Base-by-base conservation (phyloP, 2,888 invertebrate species). In the Eumacrocentrus americanus region DNA sequence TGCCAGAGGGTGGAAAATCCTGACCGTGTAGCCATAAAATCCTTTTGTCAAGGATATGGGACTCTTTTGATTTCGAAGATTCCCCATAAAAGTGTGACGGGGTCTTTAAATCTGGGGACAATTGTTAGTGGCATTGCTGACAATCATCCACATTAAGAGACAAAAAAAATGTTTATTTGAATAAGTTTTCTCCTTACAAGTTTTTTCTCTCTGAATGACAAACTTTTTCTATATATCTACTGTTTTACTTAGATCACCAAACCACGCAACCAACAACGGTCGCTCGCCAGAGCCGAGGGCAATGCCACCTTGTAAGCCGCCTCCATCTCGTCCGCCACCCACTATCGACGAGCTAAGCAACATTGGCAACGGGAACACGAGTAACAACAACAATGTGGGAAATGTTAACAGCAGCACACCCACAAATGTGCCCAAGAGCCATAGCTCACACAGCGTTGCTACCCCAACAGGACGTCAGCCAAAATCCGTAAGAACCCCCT, bases 251-350 rank as follows among this genome's bases (percentile, higher is more conserved):
- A 74, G 72, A 50, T 71, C 73, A 16, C 72, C 71, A 37, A 70
- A 66, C 67, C 78, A 78, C 58, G 75, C 68, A 55, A 68, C 73
- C 25, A 79, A 75, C 68, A 75, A 76, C 62, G 77, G 76, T 37
- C 73, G 76, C 25, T 71, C 73, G 18, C 72, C 76, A 11, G 79
- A 80, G 47, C 72, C 76, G 42, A 77, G 79, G 58, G 70, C 70
- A 14, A 66, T 72, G 54, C 81, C 80, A 35, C 80, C 81, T 11
- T 77, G 78, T 51, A 80, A 81, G 60, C 80, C 80, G 12, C 76
- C 81, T 37, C 78, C 79, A 37, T 77, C 77, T 29, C 71, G 79
- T 48, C 80, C 80, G 29, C 78, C 80, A 22, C 78, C 80, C 44
- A 76, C 71, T 57, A 71, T 70, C 61, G 75, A 77, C 58, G 77